These are phyloP conservation scores for Ptyas mucosa DNA, from an alignment of 2,113 vertebrate genomes.

Conservation along the genomic window DNA sequence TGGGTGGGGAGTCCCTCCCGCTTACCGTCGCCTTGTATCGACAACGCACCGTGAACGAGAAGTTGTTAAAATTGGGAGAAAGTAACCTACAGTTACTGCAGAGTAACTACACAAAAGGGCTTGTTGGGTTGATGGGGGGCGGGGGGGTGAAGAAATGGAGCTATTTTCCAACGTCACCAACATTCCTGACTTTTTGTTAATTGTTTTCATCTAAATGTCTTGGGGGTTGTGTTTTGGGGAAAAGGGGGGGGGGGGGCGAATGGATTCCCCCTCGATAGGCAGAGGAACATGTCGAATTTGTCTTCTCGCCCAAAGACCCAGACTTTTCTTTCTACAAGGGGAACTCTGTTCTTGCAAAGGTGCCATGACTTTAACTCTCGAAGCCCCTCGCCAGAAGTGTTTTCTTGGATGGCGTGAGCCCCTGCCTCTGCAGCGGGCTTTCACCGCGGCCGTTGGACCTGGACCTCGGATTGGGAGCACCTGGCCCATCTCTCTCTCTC, in stretches of 20 bases:
- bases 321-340: constrained; percentile 21
- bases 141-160: not conserved
- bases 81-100: constrained; percentile 36
- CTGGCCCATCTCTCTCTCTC: constrained; percentile 14
- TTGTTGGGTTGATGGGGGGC: constrained; percentile 2
- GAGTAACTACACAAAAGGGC: constrained; percentile 33
- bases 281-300: not conserved
- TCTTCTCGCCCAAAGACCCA: constrained; percentile 11
- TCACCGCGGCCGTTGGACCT: constrained; percentile 4
- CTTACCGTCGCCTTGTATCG: not conserved
- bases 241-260: not conserved
- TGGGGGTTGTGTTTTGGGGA: not conserved
- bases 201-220: constrained; percentile 21
- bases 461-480: constrained; percentile 33
- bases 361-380: not conserved
- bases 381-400: constrained; percentile 12
- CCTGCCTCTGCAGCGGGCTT: not conserved
- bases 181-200: constrained; percentile 47
- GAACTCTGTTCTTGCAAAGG: constrained; percentile 22
- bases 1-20: not conserved
- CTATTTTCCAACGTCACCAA: constrained; percentile 6
- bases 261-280: constrained; percentile 9
- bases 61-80: constrained; percentile 39
- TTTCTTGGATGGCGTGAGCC: constrained; percentile 8
- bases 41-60: constrained; percentile 19